These are phyloP conservation scores for Maniola jurtina DNA, from an alignment of 1,140 invertebrate genomes.

Conservation along the genomic window DNA sequence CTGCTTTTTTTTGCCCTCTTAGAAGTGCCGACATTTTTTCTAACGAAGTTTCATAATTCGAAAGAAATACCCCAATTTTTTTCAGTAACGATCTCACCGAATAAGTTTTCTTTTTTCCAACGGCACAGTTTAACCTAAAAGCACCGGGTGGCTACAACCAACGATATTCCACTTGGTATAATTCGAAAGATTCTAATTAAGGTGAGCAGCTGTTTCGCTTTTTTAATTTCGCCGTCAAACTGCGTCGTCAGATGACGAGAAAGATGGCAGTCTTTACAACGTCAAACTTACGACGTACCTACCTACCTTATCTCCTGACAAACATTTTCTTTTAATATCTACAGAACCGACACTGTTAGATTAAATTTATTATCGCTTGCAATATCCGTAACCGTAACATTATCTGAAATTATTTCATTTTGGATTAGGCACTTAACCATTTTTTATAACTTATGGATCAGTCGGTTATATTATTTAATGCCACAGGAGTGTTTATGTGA, in stretches of 20 bases:
- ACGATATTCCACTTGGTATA: constrained; percentile 34
- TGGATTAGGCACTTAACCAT: neutral
- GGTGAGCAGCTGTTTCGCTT: constrained; percentile 62
- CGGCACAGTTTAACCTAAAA: constrained; percentile 24
- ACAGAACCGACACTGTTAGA: constrained; percentile 10
- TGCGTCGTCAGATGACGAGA: constrained; percentile 63
- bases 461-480: neutral
- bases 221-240: constrained; percentile 72
- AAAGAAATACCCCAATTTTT: no score
- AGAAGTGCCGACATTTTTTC: no score
- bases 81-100: no score
- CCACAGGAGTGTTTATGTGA: no score
- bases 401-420: neutral
- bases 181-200: constrained; percentile 76
- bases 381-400: constrained; percentile 3
- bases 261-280: constrained; percentile 46
- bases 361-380: constrained; percentile 12
- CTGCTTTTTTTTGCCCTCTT: no score
- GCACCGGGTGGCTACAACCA: constrained; percentile 17
- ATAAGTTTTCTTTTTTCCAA: constrained; percentile 15
- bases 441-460: neutral
- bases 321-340: constrained; percentile 26
- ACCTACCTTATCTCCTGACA: constrained; percentile 26
- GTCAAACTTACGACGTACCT: constrained; percentile 32
- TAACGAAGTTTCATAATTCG: no score